These are phyloP conservation scores for Melanophora roralis DNA, from an alignment of 2,888 invertebrate genomes.

Conservation along the genomic window DNA sequence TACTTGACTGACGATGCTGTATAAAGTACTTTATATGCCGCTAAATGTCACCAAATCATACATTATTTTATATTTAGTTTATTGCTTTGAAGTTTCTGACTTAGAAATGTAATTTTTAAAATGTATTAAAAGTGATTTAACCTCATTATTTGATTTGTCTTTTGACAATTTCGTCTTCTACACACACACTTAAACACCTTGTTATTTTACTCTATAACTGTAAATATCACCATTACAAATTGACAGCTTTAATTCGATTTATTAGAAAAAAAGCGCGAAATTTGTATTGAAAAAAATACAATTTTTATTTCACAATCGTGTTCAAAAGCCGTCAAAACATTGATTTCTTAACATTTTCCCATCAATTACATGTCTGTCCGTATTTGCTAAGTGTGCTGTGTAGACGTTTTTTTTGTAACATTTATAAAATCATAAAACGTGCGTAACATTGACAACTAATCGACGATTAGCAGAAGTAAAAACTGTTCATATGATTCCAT, in stretches of 20 bases:
- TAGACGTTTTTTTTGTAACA: too few species aligned
- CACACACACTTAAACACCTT: neutral
- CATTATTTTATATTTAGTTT: too few species aligned
- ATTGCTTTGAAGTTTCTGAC: too few species aligned
- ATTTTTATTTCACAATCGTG: neutral
- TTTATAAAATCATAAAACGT: neutral
- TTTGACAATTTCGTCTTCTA: neutral
- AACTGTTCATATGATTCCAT: constrained; percentile 1
- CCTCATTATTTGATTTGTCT: too few species aligned
- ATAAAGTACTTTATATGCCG: too few species aligned
- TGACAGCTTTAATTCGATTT: neutral
- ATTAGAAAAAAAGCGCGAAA: neutral
- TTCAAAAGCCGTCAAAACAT: neutral
- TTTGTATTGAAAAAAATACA: neutral
- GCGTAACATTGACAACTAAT: constrained; percentile 10
- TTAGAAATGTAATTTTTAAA: too few species aligned
- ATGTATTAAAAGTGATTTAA: too few species aligned
- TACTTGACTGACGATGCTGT: too few species aligned
- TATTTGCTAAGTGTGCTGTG: neutral
- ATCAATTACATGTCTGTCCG: neutral
- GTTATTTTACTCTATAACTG: neutral
- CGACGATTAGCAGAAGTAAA: neutral
- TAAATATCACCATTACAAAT: neutral
- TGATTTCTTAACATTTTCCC: neutral
- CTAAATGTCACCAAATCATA: too few species aligned